A percentile compares a stretch with the other conserved stretches of the same genome.
These are phyloP conservation scores for Pteronotus mesoamericanus DNA, from an alignment of 2,797 vertebrate species.

Conservation along the genomic window DNA sequence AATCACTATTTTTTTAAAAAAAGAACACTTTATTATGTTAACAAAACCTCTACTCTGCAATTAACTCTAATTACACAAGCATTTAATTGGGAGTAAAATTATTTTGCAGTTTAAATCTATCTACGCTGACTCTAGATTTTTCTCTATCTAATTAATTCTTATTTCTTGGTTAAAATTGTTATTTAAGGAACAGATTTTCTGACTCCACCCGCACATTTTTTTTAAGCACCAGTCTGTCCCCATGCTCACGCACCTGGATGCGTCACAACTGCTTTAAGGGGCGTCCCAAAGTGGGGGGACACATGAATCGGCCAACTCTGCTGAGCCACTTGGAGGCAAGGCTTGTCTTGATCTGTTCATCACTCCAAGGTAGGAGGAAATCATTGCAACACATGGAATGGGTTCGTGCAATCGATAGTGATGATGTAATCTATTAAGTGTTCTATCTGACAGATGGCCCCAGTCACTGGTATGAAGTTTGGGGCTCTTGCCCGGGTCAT, in stretches of 20 bases:
- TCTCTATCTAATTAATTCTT: constrained; percentile 73
- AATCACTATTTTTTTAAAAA: constrained; percentile 18
- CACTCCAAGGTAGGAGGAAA: neutral
- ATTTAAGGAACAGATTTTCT: constrained; percentile 56
- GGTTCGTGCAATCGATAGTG: neutral
- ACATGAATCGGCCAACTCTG: neutral
- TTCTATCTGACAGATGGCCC: neutral
- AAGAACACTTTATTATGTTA: constrained; percentile 58
- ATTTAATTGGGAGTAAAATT: constrained; percentile 79
- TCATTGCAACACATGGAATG: neutral
- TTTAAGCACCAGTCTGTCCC: neutral
- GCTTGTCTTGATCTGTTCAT: neutral
- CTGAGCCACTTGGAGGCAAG: neutral
- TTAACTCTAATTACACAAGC: constrained; percentile 81
- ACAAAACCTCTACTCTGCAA: constrained; percentile 77
- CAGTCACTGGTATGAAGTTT: neutral
- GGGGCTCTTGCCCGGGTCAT: neutral
- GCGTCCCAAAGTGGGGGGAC: neutral
- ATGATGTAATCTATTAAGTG: too few relatives aligned
- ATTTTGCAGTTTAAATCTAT: constrained; percentile 77
- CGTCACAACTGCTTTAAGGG: neutral
- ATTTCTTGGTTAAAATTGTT: constrained; percentile 68
- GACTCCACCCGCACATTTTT: neutral
- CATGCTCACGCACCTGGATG: fast-evolving
- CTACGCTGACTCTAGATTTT: constrained; percentile 72